Percentiles rank a stretch among this genome's conserved stretches.
Conservation (phyloP, 2,113 vertebrate species). For the Opisthocomus hoazin region DNA sequence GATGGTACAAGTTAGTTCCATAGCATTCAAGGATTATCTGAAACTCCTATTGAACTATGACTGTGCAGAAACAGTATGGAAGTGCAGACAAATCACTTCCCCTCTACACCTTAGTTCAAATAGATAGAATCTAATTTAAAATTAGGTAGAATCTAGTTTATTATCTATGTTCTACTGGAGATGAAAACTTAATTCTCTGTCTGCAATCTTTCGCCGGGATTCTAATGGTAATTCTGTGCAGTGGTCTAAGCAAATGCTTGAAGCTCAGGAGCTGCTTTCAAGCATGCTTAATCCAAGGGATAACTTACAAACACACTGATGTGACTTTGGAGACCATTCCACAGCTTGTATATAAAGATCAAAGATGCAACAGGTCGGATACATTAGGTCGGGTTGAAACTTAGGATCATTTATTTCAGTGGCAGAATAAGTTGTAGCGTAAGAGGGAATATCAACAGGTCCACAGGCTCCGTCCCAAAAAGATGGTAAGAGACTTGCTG, state of each 20-base stretch:
- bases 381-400: not conserved
- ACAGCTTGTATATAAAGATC: not conserved
- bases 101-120: not conserved
- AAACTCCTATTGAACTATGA: not conserved
- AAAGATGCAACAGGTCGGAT: not conserved
- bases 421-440: not conserved
- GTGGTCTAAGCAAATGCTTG: not conserved
- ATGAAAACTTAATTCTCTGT: not conserved
- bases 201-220: not conserved
- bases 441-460: not conserved
- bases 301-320: not conserved
- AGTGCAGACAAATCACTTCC: not conserved
- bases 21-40: not conserved
- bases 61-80: not conserved
- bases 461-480: not conserved
- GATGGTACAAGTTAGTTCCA: not conserved
- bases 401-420: not conserved
- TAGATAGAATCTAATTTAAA: not conserved
- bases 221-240: not conserved
- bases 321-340: not conserved
- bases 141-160: not conserved
- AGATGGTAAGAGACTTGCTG: not conserved
- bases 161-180: not conserved
- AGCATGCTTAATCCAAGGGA: not conserved
- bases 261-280: not conserved